These are phyloP conservation scores for Numenius phaeopus DNA, from an alignment of 2,797 vertebrate genomes.

Conservation along the genomic window DNA sequence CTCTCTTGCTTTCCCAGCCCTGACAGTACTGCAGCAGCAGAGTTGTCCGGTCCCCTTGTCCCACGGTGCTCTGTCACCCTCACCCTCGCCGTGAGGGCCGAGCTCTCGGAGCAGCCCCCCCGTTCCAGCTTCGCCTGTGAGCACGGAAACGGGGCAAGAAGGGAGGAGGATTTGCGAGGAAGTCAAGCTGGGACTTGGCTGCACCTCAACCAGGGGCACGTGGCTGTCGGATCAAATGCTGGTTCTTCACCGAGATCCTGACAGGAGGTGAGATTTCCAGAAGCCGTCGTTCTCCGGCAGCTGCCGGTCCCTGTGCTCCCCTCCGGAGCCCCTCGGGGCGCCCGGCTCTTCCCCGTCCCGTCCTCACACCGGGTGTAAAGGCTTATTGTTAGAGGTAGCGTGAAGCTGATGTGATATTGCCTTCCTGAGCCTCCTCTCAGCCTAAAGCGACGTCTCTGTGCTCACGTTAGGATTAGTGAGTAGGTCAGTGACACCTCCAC, in stretches of 20 bases:
- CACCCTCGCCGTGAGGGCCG: accelerated
- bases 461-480: neutral
- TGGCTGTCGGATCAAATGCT: neutral
- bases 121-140: accelerated
- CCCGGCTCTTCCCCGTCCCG: neutral
- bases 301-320: accelerated
- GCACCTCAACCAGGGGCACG: accelerated
- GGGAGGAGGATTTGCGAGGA: neutral
- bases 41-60: neutral
- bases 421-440: neutral
- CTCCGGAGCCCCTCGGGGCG: neutral
- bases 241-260: neutral
- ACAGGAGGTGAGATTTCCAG: neutral
- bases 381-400: neutral
- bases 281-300: accelerated
- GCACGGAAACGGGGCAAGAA: neutral
- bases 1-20: neutral
- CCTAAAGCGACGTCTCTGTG: neutral
- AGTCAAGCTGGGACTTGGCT: neutral
- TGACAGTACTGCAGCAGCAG: accelerated
- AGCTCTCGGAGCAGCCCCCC: neutral
- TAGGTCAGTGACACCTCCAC: neutral
- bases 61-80: neutral
- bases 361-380: no score
- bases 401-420: neutral